phyloP scores from a whole-genome alignment of 2,888 invertebrate genomes.

The Mamestra brassicae region DNA sequence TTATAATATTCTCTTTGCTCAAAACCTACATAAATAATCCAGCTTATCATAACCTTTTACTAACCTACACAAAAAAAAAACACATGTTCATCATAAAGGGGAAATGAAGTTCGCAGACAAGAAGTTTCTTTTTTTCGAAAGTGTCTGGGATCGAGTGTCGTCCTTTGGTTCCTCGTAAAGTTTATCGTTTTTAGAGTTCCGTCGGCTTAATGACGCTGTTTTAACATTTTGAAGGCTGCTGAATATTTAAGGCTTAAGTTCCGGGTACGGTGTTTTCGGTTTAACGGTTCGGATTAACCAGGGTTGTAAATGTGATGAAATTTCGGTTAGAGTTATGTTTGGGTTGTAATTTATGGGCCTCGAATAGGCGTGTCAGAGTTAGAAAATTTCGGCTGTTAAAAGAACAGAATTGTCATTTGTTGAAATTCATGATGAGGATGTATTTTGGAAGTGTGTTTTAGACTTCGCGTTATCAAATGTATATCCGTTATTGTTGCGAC shows the following conservation, averaged over 20 bases:
- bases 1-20: neutral
- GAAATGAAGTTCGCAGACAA: conserved; percentile 76
- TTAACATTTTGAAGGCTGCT: conserved; percentile 67
- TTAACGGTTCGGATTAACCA: conserved; percentile 64
- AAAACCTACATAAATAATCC: conserved; percentile 1
- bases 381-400: conserved; percentile 4
- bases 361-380: conserved; percentile 37
- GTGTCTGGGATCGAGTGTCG: conserved; percentile 82
- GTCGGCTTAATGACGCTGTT: conserved; percentile 77
- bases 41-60: conserved; percentile 20
- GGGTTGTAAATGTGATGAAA: conserved; percentile 62
- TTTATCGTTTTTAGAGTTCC: conserved; percentile 85
- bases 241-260: conserved; percentile 68
- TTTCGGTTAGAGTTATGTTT: conserved; percentile 60
- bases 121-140: conserved; percentile 85
- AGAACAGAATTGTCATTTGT: conserved; percentile 10
- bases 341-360: conserved; percentile 48
- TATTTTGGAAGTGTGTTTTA: neutral
- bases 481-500: conserved; percentile 1
- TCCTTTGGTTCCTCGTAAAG: conserved; percentile 86
- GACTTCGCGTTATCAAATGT: neutral
- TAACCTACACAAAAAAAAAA: conserved; percentile 28
- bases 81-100: conserved; percentile 61
- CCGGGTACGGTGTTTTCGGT: conserved; percentile 64
- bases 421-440: neutral